These are phyloP conservation scores for Frieseomelitta varia DNA, from an alignment of 1,140 invertebrate genomes.

Conservation along the genomic window DNA sequence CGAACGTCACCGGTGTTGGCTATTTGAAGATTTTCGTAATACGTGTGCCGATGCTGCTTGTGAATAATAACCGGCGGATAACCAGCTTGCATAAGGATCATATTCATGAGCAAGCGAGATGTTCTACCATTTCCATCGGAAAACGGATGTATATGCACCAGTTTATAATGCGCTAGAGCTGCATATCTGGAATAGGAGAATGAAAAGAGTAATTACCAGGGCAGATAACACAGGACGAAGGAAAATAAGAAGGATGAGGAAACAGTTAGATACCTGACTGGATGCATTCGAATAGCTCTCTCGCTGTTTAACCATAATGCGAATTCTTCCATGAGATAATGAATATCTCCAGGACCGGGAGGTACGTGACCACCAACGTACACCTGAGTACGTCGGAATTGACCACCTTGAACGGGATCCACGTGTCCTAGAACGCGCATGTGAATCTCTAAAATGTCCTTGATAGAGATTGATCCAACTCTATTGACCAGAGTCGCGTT, in stretches of 20 bases:
- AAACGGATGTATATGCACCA: conserved; percentile 97
- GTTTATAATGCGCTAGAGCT: conserved; percentile 97
- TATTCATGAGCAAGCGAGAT: conserved; percentile 96
- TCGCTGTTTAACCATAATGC: conserved; percentile 95
- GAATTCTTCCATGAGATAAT: conserved; percentile 93
- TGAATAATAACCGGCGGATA: conserved; percentile 97
- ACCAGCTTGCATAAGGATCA: conserved; percentile 98
- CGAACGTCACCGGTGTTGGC: conserved; percentile 96
- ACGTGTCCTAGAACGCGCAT: conserved; percentile 96
- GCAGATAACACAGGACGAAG: not conserved
- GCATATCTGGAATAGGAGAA: conserved; percentile 86
- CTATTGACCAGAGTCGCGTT: conserved; percentile 93
- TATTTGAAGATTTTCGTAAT: conserved; percentile 93
- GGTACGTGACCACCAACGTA: conserved; percentile 96
- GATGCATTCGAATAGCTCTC: conserved; percentile 91
- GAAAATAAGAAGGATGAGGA: not conserved
- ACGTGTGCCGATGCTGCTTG: conserved; percentile 93
- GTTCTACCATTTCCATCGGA: conserved; percentile 97
- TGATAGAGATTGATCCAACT: conserved; percentile 83
- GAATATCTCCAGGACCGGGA: conserved; percentile 91
- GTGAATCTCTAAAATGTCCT: conserved; percentile 97
- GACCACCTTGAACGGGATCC: conserved; percentile 93
- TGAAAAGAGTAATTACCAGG: not conserved
- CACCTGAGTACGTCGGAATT: conserved; percentile 92
- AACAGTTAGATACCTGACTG: conserved; percentile 87